Evolutionary conservation across 92 coral and sea anemone genomes (phyloP), one percentile per base, ranked within the genome.

Genomic region (Siderastrea siderea): DNA sequence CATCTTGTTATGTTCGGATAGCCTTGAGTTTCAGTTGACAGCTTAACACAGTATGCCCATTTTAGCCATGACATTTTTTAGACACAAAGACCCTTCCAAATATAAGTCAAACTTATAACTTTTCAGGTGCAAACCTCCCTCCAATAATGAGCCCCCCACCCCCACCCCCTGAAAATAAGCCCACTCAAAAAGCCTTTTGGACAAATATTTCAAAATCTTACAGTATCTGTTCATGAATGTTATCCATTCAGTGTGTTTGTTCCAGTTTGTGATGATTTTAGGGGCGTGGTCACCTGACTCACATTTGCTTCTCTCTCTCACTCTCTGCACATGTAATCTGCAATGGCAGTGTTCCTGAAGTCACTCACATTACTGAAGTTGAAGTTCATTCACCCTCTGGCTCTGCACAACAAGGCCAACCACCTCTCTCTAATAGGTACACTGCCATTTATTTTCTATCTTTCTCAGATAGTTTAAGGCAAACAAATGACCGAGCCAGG

Each of bases 311-410:
- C 63, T 74, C 71, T 84, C 1, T 53, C 64, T 65, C 61, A 26
- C 73, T 73, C 74, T 50, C 51, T 84, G 80, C 79, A 73, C 80
- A 73, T 60, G 50, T 68, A 14, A 68, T 81, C 26, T 52, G 53
- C 47, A 62, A 69, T 81, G 16, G 62, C 79, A 84, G 80, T 73
- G 87, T 73, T 74, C 87, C 87, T 84, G 87, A 63, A 62, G 87
- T 62, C 87, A 73, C 87, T 53, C 87, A 84, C 55, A 84, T 84
- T 44, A 84, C 81, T 47, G 80, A 84, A 62, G 80, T 84, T 49
- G 87, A 84, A 16, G 81, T 84, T 14, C 87, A 84, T 50, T 49
- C 87, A 48, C 87, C 81, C 9, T 75, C 80, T 49, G 73, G 78
- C 78, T 82, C 86, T 43, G 53, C 50, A 14, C 86, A 71, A 4